These are phyloP conservation scores for Drosophila gaucha DNA, from an alignment of 2,888 invertebrate genomes.

Conservation along the genomic window DNA sequence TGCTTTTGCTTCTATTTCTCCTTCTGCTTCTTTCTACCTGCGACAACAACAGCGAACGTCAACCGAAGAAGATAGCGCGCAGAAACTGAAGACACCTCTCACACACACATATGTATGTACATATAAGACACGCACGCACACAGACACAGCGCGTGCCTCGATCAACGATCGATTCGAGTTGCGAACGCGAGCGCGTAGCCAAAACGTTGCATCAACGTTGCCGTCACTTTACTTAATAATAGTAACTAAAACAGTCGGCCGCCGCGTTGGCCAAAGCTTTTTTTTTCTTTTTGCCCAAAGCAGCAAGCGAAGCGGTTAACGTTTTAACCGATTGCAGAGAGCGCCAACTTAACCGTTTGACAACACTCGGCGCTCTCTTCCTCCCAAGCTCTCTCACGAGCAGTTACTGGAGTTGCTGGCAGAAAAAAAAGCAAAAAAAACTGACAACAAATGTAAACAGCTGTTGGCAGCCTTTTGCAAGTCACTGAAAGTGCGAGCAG, in stretches of 20 bases:
- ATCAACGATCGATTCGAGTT: conserved; percentile 55
- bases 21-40: conserved; percentile 38
- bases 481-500: conserved; percentile 12
- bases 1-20: conserved; percentile 4
- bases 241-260: conserved; percentile 69
- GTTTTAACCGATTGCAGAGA: conserved; percentile 27
- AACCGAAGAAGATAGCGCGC: conserved; percentile 32
- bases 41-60: conserved; percentile 40
- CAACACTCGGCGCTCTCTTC: neutral
- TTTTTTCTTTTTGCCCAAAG: conserved; percentile 32
- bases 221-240: conserved; percentile 81
- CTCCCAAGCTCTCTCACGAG: neutral
- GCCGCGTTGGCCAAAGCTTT: conserved; percentile 45
- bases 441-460: conserved; percentile 32
- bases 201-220: conserved; percentile 67
- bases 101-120: neutral
- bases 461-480: conserved; percentile 36
- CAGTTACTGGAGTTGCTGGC: conserved; percentile 13
- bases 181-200: conserved; percentile 54
- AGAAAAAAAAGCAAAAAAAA: neutral
- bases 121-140: conserved; percentile 5
- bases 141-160: conserved; percentile 31
- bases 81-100: conserved; percentile 49
- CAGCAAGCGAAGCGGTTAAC: conserved; percentile 45
- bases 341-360: neutral